These are phyloP conservation scores for Chaitophorus viminalis DNA, from an alignment of 2,888 invertebrate species.

Conservation along the genomic window DNA sequence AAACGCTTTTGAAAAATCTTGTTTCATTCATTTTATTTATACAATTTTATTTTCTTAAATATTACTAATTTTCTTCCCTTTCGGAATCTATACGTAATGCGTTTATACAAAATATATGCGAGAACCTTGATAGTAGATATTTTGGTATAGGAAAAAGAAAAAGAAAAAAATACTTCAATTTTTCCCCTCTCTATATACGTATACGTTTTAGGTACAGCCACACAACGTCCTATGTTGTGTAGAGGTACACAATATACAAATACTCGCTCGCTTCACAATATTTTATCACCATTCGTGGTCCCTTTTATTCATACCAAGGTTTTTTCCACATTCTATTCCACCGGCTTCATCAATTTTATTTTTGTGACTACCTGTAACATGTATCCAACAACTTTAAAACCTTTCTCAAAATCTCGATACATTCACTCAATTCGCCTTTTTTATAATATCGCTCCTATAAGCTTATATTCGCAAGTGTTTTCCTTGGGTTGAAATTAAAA, in stretches of 20 bases:
- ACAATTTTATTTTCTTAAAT: not conserved
- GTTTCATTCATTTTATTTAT: no score
- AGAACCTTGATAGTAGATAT: conserved; percentile 2
- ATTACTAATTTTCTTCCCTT: not conserved
- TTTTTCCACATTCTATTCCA: not conserved
- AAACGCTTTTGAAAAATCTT: no score
- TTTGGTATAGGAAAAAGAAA: not conserved
- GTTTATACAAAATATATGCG: not conserved
- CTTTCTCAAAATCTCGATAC: conserved; percentile 32
- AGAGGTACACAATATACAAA: conserved; percentile 12
- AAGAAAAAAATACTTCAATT: not conserved
- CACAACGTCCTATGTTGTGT: not conserved
- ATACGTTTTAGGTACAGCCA: not conserved
- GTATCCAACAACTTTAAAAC: conserved; percentile 37
- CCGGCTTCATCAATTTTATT: conserved; percentile 11
- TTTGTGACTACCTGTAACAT: conserved; percentile 16
- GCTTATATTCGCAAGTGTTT: conserved; percentile 1
- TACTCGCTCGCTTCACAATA: conserved; percentile 19
- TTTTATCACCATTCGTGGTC: conserved; percentile 19
- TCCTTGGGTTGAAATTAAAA: not conserved
- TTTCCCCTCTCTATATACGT: not conserved
- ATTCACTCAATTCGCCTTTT: conserved; percentile 18
- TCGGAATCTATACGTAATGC: not conserved
- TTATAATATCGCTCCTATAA: not conserved
- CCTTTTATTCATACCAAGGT: not conserved